A percentile compares a stretch with the other conserved stretches of the same genome.
Conservation (phyloP, 2,888 invertebrate genomes). For the Griposia aprilina region DNA sequence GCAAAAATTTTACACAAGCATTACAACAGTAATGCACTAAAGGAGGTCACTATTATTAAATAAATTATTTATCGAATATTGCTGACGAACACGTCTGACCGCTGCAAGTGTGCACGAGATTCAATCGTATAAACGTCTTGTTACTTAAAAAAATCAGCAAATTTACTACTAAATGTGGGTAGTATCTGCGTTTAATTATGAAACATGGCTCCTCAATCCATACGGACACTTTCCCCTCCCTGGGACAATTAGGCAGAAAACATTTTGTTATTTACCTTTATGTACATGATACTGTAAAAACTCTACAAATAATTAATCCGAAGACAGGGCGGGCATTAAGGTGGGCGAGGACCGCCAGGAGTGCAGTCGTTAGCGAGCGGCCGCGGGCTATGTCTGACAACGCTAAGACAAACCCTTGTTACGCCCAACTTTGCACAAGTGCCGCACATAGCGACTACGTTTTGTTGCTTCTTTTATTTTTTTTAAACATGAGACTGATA, state of each 20-base stretch:
- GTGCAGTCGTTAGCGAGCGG: conserved; percentile 56
- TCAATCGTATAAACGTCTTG: no score
- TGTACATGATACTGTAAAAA: conserved; percentile 34
- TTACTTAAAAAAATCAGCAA: no score
- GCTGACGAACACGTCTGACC: no score
- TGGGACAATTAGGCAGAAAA: not conserved
- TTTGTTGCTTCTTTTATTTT: conserved; percentile 41
- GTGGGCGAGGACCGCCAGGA: conserved; percentile 28
- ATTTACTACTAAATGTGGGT: no score
- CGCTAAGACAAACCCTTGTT: conserved; percentile 50
- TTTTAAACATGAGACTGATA: conserved; percentile 5
- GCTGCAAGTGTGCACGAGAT: no score
- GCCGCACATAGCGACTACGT: conserved; percentile 19
- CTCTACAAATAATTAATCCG: conserved; percentile 51
- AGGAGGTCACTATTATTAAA: no score
- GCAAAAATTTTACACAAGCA: no score
- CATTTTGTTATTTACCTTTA: conserved; percentile 12
- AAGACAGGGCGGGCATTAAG: conserved; percentile 38
- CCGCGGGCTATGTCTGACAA: conserved; percentile 56
- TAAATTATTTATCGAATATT: no score
- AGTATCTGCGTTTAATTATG: no score
- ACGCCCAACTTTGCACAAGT: conserved; percentile 46
- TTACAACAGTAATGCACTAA: no score
- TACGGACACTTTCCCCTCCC: not conserved
- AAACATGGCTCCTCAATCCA: no score